phyloP scores from a whole-genome alignment of 2,113 vertebrate species.

The Gorsachius goisagi region DNA sequence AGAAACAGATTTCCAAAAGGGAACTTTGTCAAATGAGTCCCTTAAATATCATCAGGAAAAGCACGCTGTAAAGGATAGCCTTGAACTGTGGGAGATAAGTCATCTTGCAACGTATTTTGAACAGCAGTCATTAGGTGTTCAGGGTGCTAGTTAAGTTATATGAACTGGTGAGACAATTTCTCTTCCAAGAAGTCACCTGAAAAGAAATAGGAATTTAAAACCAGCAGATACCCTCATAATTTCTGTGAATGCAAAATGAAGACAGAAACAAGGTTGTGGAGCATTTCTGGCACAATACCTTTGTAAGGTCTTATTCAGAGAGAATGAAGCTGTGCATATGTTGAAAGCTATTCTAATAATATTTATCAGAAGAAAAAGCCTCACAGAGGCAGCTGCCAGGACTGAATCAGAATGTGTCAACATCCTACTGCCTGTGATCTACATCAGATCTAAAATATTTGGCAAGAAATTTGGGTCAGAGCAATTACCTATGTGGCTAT shows the following conservation, averaged over 20 bases:
- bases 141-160: background rate
- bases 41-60: conserved; percentile 1
- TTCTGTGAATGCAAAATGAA: background rate
- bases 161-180: background rate
- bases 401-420: conserved; percentile 33
- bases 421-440: conserved; percentile 48
- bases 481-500: conserved; percentile 73
- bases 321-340: background rate
- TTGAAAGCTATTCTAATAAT: conserved; percentile 36
- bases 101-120: background rate
- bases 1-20: background rate
- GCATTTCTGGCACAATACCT: background rate
- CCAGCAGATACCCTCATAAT: background rate
- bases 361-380: conserved; percentile 35
- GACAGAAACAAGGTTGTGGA: background rate
- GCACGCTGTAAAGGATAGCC: background rate
- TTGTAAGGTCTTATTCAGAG: background rate
- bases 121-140: background rate
- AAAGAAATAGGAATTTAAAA: background rate
- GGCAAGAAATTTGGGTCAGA: conserved; percentile 74
- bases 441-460: conserved; percentile 64
- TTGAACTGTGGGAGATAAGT: background rate
- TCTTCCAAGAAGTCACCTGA: background rate
- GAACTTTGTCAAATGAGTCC: background rate
- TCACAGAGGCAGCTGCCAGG: conserved; percentile 13